Percentiles rank a stretch among this genome's conserved stretches.
These are phyloP conservation scores for Drosophila conformis DNA, from an alignment of 2,888 invertebrate species.

Conservation along the genomic window DNA sequence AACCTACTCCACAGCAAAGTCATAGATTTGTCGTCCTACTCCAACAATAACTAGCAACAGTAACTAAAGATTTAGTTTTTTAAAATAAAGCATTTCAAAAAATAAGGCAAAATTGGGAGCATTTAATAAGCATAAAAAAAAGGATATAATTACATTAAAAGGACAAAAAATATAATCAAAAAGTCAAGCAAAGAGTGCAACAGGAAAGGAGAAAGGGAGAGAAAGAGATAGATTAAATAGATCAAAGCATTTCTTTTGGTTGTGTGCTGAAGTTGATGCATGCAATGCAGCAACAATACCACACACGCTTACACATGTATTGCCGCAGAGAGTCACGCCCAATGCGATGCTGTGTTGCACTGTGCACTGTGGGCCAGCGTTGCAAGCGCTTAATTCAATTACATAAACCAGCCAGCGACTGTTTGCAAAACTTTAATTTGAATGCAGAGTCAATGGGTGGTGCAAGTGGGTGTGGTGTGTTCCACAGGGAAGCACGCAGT, in stretches of 20 bases:
- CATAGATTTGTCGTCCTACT: conserved; percentile 65
- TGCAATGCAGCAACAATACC: conserved; percentile 3
- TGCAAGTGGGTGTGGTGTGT: background rate
- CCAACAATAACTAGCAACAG: conserved; percentile 5
- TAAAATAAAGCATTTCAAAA: no score
- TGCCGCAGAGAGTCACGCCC: conserved; percentile 37
- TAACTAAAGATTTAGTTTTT: background rate
- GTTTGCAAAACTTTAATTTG: conserved; percentile 71
- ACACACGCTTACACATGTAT: conserved; percentile 5
- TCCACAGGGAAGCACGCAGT: background rate
- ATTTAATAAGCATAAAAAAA: no score
- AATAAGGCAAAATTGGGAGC: background rate
- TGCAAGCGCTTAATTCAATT: conserved; percentile 69
- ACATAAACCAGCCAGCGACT: conserved; percentile 64
- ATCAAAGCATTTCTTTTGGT: conserved; percentile 39
- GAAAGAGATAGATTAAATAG: conserved; percentile 5
- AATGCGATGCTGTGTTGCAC: conserved; percentile 37
- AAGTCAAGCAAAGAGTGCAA: no score
- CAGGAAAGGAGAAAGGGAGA: no score
- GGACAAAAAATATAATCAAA: no score
- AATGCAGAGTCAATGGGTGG: conserved; percentile 72
- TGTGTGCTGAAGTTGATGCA: conserved; percentile 12
- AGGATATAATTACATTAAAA: no score
- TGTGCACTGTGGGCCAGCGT: conserved; percentile 34
- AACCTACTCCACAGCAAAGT: conserved; percentile 38